These are phyloP conservation scores for Julus scandinavius DNA, from an alignment of 2,888 invertebrate species.

Conservation along the genomic window DNA sequence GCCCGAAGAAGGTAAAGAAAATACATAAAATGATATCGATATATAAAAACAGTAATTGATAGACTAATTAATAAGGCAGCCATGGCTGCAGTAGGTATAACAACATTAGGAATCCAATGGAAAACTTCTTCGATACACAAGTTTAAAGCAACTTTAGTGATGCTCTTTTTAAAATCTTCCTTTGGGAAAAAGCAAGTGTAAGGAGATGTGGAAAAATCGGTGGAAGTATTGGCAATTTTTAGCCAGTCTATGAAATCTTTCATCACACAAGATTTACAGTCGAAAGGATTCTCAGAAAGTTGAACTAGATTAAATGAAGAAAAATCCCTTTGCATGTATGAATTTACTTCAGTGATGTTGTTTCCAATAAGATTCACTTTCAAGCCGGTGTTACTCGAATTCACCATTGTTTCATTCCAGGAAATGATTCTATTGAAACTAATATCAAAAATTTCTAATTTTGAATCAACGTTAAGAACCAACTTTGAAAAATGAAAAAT, in stretches of 20 bases:
- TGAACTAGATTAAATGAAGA: background rate
- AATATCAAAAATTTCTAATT: background rate
- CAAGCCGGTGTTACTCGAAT: background rate
- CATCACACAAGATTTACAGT: conserved; percentile 42
- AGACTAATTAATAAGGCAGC: background rate
- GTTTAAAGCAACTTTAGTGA: background rate
- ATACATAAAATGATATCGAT: conserved; percentile 49
- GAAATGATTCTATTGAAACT: background rate
- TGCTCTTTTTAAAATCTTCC: conserved; percentile 8
- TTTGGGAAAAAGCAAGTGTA: conserved; percentile 41
- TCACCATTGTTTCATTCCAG: background rate
- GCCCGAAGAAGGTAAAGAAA: conserved; percentile 13
- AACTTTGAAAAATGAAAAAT: background rate
- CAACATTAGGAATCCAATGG: background rate
- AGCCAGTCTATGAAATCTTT: conserved; percentile 45
- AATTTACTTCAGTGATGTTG: conserved; percentile 29
- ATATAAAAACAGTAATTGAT: background rate
- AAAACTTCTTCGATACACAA: background rate
- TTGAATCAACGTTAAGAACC: background rate
- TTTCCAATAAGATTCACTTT: conserved; percentile 42
- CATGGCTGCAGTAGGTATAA: background rate
- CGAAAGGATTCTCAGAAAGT: conserved; percentile 46
- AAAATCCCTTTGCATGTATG: conserved; percentile 43
- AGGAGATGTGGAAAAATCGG: conserved; percentile 13
- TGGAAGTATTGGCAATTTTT: background rate